Base-by-base conservation (phyloP, 2,888 invertebrate genomes). In the Nezara viridula region DNA sequence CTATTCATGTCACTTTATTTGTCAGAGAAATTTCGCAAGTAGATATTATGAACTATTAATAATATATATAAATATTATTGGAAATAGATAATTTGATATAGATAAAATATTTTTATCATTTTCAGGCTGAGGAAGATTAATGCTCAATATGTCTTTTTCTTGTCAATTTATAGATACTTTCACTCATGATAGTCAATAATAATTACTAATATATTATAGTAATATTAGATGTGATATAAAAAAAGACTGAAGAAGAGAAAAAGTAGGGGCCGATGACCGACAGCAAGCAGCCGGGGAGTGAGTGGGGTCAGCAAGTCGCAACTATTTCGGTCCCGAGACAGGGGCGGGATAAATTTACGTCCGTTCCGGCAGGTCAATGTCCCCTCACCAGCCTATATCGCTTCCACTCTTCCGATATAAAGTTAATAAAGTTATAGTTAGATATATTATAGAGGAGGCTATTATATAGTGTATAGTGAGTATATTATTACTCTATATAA, bases 251-350 rank as follows among this genome's bases (percentile, higher is more conserved):
- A 40, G 73, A 66, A n/a, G 12, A 66, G 77, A 40, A 77, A 40
- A 77, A 77, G 77, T 37, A 37, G 77, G 40, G 87, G 27, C 21
- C 87, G 49, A 73, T 73, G 87, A 87, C 87, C 87, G 49, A 60
- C 73, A 87, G 73, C 73, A 87, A 87, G 87, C 49, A 47, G 87
- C 73, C 87, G 73, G 49, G 40, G 60, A 87, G 87, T 87, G 87
- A 87, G 87, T 60, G 87, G 87, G 73, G 87, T 87, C 87, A 87
- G 87, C 87, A 32, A 81, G 87, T 44, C 19, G n/a, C 44, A 27
- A 73, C 87, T 87, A 87, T 87, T 87, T 87, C 87, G 60, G 87
- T 87, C 19, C 87, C 44, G 52, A 87, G 87, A 66, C 87, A 44
- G 32, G 49, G 52, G 52, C 86, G 81, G 81, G 81, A 81, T 81